Evolutionary conservation across 2,113 vertebrate genomes (phyloP).

Genomic region (Anseranas semipalmata): DNA sequence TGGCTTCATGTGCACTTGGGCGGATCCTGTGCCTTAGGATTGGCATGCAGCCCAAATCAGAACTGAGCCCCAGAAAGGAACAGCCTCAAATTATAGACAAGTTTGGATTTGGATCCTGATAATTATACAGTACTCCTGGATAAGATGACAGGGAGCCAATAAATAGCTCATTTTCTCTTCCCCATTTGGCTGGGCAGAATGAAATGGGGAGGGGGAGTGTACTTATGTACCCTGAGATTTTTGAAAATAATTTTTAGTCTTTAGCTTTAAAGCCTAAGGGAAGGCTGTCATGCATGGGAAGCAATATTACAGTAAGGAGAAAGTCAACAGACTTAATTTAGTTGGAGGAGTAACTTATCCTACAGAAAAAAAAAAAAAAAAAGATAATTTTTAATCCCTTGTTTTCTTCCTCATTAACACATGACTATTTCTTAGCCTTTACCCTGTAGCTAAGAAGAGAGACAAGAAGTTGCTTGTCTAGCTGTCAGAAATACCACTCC

Average conservation of each 20-base stretch:
- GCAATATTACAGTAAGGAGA: not conserved
- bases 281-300: not conserved
- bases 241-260: not conserved
- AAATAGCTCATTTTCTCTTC: not conserved
- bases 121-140: not conserved
- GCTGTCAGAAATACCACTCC: not conserved
- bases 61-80: not conserved
- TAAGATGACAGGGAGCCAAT: not conserved
- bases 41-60: not conserved
- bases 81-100: not conserved
- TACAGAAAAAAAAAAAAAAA: not conserved
- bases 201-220: not conserved
- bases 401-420: not conserved
- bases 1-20: not conserved
- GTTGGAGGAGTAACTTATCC: not conserved
- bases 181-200: not conserved
- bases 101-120: not conserved
- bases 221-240: not conserved
- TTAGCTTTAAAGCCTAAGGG: not conserved
- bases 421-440: slow-evolving; percentile 2
- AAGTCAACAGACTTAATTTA: not conserved
- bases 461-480: slow-evolving; percentile 38
- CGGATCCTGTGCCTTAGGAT: accelerated
- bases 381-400: not conserved
- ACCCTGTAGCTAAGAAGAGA: not conserved